These are phyloP conservation scores for Micromys minutus DNA, from an alignment of 2,113 vertebrate genomes.

Conservation along the genomic window DNA sequence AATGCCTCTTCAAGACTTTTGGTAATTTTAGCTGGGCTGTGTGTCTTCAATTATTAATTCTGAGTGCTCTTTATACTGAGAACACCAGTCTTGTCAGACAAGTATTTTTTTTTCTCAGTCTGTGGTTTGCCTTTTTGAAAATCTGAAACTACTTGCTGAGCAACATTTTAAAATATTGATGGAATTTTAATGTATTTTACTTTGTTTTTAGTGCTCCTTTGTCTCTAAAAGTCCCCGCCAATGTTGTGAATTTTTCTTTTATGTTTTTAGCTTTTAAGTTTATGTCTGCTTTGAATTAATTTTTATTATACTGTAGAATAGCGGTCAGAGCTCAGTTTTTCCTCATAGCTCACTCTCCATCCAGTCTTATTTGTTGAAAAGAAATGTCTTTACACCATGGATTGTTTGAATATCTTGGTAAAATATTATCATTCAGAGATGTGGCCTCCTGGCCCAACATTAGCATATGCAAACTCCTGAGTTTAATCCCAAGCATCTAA, in stretches of 20 bases:
- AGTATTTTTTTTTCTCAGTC: constrained; percentile 1
- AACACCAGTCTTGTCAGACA: not conserved
- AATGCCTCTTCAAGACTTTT: constrained; percentile 16
- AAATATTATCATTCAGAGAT: not conserved
- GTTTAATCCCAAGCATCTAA: not conserved
- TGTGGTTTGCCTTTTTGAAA: not conserved
- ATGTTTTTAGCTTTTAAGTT: constrained; percentile 27
- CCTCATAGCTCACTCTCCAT: not conserved
- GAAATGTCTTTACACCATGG: not conserved
- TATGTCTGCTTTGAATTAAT: not conserved
- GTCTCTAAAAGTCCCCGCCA: not conserved
- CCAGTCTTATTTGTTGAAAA: constrained; percentile 13
- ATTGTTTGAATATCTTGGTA: not conserved
- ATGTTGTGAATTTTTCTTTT: not conserved
- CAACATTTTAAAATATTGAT: constrained; percentile 15
- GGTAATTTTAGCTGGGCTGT: not conserved
- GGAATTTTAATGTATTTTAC: not conserved
- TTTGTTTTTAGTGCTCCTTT: not conserved
- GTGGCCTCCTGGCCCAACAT: not conserved
- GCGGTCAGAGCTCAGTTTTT: not conserved
- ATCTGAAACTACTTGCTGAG: not conserved
- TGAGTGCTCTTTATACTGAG: not conserved
- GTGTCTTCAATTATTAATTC: constrained; percentile 33
- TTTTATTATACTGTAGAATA: not conserved
- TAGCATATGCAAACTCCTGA: not conserved